Percentiles rank a stretch among this genome's conserved stretches.
Evolutionary conservation across 2,888 invertebrate species (phyloP).

Genomic region (Stenichneumon culpator): DNA sequence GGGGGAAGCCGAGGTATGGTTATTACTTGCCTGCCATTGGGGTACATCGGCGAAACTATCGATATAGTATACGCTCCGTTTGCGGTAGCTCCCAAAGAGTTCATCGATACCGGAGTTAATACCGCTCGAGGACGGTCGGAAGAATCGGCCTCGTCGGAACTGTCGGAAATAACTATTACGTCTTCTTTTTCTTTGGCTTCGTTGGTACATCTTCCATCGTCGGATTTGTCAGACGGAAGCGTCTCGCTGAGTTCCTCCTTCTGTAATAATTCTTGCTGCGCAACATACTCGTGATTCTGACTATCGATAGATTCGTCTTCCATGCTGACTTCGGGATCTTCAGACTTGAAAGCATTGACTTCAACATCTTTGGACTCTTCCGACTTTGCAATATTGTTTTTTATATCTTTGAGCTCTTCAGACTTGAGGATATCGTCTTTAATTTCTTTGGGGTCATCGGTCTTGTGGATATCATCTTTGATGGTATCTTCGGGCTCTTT

Average conservation of each 20-base stretch:
- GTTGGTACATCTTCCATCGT: background rate
- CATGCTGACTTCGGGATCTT: background rate
- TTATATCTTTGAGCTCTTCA: background rate
- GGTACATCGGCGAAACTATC: background rate
- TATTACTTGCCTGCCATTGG: background rate
- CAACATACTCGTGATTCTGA: background rate
- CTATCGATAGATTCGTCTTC: slow-evolving; percentile 19
- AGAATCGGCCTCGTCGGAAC: slow-evolving; percentile 47
- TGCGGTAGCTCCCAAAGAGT: background rate
- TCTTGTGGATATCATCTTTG: background rate
- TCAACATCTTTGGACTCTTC: background rate
- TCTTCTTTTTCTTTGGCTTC: background rate
- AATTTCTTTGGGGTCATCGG: background rate
- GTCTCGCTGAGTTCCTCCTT: background rate
- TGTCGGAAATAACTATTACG: slow-evolving; percentile 61
- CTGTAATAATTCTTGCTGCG: background rate
- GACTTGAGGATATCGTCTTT: background rate
- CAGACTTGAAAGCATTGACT: background rate
- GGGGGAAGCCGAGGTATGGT: background rate
- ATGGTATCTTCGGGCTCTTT: background rate
- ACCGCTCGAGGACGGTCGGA: background rate
- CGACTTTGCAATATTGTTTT: background rate
- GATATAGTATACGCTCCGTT: background rate
- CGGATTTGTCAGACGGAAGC: background rate
- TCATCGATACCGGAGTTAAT: background rate